Conservation (phyloP, 2,113 vertebrate genomes). For the Phylloscopus whistleri region DNA sequence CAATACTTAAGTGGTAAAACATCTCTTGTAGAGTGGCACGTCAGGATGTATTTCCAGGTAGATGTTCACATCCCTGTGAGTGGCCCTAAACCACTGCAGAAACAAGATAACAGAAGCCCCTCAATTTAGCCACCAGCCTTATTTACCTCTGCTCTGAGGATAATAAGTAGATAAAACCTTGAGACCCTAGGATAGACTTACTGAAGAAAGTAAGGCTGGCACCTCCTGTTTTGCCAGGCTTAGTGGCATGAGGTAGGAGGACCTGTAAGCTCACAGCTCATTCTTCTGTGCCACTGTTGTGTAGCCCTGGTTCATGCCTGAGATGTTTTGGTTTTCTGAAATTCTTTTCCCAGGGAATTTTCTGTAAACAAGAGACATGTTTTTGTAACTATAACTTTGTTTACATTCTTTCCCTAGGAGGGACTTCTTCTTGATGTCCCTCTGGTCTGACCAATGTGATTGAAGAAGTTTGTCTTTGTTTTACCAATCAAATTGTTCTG, state of each 20-base stretch:
- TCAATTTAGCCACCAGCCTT: fast-evolving
- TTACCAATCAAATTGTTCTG: no score
- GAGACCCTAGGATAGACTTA: neutral
- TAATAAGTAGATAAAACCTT: neutral
- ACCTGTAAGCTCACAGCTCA: neutral
- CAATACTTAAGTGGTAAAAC: neutral
- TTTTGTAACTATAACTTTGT: no score
- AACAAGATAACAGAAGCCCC: neutral
- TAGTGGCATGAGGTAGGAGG: neutral
- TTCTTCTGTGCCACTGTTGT: neutral
- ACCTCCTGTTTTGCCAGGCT: neutral
- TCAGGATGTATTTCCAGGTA: neutral
- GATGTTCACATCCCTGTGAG: neutral
- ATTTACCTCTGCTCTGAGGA: neutral
- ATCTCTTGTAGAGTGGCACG: fast-evolving
- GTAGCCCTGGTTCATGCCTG: no score
- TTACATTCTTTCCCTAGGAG: no score
- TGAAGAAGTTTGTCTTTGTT: no score
- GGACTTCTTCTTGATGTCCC: no score
- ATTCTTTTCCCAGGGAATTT: no score
- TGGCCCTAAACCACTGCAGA: neutral
- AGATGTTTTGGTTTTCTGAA: no score
- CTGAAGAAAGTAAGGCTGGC: neutral
- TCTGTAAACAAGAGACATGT: no score
- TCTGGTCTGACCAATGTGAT: no score